A percentile compares a stretch with the other conserved stretches of the same genome.
These are phyloP conservation scores for Psammodynastes pulverulentus DNA, from an alignment of 2,113 vertebrate species.

Conservation along the genomic window DNA sequence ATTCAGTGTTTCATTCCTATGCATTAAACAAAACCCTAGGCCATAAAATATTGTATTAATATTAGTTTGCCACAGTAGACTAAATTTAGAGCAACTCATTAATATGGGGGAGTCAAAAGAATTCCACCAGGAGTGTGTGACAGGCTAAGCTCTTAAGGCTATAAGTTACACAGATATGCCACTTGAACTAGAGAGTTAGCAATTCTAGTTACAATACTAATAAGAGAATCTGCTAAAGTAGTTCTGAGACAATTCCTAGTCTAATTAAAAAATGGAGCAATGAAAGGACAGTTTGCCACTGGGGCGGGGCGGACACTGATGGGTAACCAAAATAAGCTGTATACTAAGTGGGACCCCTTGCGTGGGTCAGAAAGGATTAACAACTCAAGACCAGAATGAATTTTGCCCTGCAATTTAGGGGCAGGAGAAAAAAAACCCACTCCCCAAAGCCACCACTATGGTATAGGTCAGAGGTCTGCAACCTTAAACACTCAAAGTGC, in stretches of 20 bases:
- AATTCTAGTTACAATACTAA: conserved; percentile 70
- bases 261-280: conserved; percentile 77
- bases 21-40: conserved; percentile 78
- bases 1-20: conserved; percentile 77
- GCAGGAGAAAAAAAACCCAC: neutral
- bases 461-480: too few species aligned
- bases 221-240: conserved; percentile 74
- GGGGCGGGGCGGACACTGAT: conserved; percentile 42
- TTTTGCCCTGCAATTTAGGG: conserved; percentile 54
- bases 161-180: conserved; percentile 80
- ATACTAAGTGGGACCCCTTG: conserved; percentile 54
- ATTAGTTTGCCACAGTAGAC: conserved; percentile 83
- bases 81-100: conserved; percentile 87
- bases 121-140: conserved; percentile 74
- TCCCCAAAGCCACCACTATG: neutral
- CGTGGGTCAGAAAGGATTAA: conserved; percentile 62
- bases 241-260: conserved; percentile 70
- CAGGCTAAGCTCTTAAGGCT: conserved; percentile 78
- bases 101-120: conserved; percentile 80
- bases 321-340: conserved; percentile 56
- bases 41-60: conserved; percentile 85
- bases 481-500: too few species aligned
- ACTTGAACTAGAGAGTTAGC: conserved; percentile 78
- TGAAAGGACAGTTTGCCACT: conserved; percentile 69
- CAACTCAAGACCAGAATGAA: conserved; percentile 58